A percentile compares a stretch with the other conserved stretches of the same genome.
phyloP scores from a whole-genome alignment of 2,113 vertebrate genomes.

The Callipepla squamata region DNA sequence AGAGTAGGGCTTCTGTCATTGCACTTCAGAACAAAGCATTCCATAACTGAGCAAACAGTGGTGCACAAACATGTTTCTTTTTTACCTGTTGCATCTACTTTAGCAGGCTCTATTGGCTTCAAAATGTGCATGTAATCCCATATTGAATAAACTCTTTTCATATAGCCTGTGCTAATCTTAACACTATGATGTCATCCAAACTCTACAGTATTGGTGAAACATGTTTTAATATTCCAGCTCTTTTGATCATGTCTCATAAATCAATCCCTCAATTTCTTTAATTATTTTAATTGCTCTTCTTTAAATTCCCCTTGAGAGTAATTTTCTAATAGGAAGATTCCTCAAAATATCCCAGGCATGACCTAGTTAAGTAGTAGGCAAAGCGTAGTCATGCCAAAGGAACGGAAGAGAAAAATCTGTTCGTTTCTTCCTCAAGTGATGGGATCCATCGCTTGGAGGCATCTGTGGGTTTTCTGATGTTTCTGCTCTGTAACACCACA shows the following conservation, averaged over 20 bases:
- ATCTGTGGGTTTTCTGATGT: background rate
- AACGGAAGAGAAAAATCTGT: background rate
- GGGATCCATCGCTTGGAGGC: background rate
- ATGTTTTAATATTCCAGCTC: slow-evolving; percentile 59
- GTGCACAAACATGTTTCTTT: background rate
- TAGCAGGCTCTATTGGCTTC: background rate
- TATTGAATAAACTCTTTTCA: slow-evolving; percentile 30
- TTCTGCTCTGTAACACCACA: background rate
- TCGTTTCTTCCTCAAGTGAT: background rate
- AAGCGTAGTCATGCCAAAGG: background rate
- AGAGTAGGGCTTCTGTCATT: background rate
- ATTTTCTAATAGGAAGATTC: slow-evolving; percentile 60
- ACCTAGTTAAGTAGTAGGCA: slow-evolving; percentile 30
- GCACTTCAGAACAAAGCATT: slow-evolving; percentile 21
- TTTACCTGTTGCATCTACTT: background rate
- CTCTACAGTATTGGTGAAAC: slow-evolving; percentile 48
- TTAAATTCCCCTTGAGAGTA: slow-evolving; percentile 44
- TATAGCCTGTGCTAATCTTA: slow-evolving; percentile 33
- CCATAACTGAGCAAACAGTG: accelerated
- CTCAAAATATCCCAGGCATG: slow-evolving; percentile 54
- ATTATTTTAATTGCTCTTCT: slow-evolving; percentile 70
- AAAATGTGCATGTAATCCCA: background rate
- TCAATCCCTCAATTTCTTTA: slow-evolving; percentile 55
- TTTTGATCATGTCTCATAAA: slow-evolving; percentile 68
- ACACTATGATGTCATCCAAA: slow-evolving; percentile 43